phyloP scores from a whole-genome alignment of 37 sponge, comb jelly and placozoan genomes.

The Aphrocallistes beatrix region DNA sequence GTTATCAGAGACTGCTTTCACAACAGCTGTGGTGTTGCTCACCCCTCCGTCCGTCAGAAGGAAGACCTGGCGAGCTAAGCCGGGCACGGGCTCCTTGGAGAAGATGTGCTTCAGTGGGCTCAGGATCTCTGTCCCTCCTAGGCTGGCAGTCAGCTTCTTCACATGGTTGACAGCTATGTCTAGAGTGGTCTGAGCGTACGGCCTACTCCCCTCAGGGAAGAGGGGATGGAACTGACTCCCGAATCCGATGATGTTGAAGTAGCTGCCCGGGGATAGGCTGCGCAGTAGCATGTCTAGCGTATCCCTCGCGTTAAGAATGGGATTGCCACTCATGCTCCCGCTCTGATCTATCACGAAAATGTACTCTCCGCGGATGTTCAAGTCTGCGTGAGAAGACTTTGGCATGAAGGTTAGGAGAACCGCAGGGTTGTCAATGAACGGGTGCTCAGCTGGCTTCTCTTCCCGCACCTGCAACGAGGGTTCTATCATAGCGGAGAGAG shows the following conservation, averaged over 20 bases:
- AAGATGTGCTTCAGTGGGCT: conserved; percentile 44
- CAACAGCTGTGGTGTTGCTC: conserved; percentile 39
- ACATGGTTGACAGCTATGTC: conserved; percentile 44
- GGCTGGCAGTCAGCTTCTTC: conserved; percentile 34
- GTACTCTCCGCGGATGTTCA: conserved; percentile 36
- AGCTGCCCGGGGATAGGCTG: conserved; percentile 60
- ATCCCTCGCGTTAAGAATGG: conserved; percentile 52
- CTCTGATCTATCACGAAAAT: conserved; percentile 71
- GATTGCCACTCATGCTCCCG: conserved; percentile 60
- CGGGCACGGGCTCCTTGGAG: conserved; percentile 21
- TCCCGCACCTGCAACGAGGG: background rate
- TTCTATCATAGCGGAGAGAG: background rate
- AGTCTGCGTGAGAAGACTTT: conserved; percentile 21
- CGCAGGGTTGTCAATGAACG: conserved; percentile 32
- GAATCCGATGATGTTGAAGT: conserved; percentile 76
- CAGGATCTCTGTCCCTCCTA: conserved; percentile 59
- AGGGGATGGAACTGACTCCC: conserved; percentile 36
- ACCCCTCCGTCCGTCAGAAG: conserved; percentile 66
- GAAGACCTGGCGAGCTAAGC: conserved; percentile 56
- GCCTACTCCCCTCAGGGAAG: conserved; percentile 36
- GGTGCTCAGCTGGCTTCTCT: background rate
- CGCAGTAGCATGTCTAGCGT: conserved; percentile 63
- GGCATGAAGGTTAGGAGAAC: conserved; percentile 62
- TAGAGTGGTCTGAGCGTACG: conserved; percentile 43
- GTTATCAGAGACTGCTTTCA: conserved; percentile 38